Evolutionary conservation across 1,140 invertebrate genomes (phyloP), one percentile per base, ranked within the genome.

Genomic region (Heliconius hermathena): DNA sequence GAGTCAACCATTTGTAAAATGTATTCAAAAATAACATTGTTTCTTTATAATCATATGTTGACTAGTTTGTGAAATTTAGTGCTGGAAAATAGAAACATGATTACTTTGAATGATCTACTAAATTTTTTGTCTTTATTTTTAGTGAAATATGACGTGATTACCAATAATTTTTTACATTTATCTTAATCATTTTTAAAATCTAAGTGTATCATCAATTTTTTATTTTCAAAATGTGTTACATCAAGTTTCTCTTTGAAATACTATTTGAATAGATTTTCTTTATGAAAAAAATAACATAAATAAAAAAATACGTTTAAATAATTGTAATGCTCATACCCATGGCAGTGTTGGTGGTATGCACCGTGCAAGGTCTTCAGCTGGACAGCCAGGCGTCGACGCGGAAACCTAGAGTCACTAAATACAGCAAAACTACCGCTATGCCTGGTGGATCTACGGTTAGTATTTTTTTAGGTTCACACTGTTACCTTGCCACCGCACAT

Each of bases 321-420:
- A 66, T 29, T 29, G 82, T 84, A 78, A 78, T 87, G 86, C 84
- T 57, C 86, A 90, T 93, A 89, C 87, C 80, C 66, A 85, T 92
- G 82, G 82, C 90, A 95, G 94, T 92, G 78, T 81, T 94, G 84
- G 87, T 94, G 89, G 80, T 94, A 66, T 92, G 90, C 85, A 91
- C 90, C 75, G 92, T 88, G 78, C 87, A 90, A 71, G 85, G 91
- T 52, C 84, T 96, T 18, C 94, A 96, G 88, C 81, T 96, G 75
- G 94, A 95, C 81, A 95, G 92, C 73, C 93, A 95, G 82, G 90
- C 91, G 0, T 95, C 95, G 11, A 96, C 95, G 5, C 93, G 95
- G 80, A 94, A 94, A 76, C 95, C 95, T 4, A 91, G 95, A 77
- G 93, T 95, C 41, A 95, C 95, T 38, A 96, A 96, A 84, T 96